These are phyloP conservation scores for Etheostoma cragini DNA, from an alignment of 2,113 vertebrate genomes.

Conservation along the genomic window DNA sequence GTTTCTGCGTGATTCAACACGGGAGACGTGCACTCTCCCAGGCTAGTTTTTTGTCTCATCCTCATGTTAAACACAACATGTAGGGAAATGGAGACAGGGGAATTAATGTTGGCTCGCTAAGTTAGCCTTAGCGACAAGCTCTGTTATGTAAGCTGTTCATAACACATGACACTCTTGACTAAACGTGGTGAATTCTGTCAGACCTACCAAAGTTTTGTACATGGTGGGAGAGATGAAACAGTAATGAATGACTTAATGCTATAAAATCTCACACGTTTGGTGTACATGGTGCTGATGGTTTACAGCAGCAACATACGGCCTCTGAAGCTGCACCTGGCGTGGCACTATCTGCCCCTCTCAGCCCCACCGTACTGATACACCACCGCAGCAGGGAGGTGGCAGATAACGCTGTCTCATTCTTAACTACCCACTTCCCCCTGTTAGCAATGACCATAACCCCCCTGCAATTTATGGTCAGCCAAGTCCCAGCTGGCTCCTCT, in stretches of 20 bases:
- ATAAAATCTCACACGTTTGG: not conserved
- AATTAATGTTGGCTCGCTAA: no score
- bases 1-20: no score
- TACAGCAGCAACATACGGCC: not conserved
- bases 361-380: constrained; percentile 49
- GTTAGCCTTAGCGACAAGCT: no score
- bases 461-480: constrained; percentile 53
- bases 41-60: no score
- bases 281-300: constrained; percentile 11
- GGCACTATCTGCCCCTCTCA: constrained; percentile 45
- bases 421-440: constrained; percentile 62
- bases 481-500: constrained; percentile 33
- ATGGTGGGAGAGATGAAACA: not conserved
- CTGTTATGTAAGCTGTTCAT: no score
- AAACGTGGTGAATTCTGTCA: not conserved
- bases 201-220: not conserved
- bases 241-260: not conserved
- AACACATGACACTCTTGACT: no score
- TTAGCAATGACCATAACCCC: constrained; percentile 42
- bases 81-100: no score
- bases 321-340: constrained; percentile 6
- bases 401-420: constrained; percentile 63
- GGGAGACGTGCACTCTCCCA: no score
- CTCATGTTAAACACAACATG: no score
- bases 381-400: constrained; percentile 44